Evolutionary conservation across 2,888 invertebrate genomes (phyloP).

Genomic region (Hoplodrina blanda): DNA sequence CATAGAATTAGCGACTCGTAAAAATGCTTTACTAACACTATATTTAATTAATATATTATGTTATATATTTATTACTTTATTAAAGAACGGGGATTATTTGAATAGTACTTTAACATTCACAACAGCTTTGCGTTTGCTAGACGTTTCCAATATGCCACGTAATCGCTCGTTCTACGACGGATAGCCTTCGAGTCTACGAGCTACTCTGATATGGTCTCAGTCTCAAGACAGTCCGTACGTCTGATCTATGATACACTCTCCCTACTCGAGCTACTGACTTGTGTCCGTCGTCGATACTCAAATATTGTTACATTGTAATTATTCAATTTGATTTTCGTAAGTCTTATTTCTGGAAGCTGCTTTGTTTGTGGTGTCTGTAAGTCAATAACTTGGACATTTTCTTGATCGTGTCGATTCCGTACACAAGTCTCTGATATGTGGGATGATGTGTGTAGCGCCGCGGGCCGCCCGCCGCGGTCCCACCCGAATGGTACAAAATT

Average conservation of each 20-base stretch:
- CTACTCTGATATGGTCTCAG: constrained; percentile 90
- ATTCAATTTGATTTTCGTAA: constrained; percentile 26
- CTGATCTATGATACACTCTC: constrained; percentile 88
- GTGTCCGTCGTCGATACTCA: constrained; percentile 79
- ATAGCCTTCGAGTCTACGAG: constrained; percentile 82
- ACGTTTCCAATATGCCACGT: constrained; percentile 71
- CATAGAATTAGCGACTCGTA: constrained; percentile 89
- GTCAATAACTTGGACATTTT: constrained; percentile 41
- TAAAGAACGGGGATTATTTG: constrained; percentile 84
- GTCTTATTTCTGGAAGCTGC: constrained; percentile 57
- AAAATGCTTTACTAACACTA: constrained; percentile 85
- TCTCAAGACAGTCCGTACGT: constrained; percentile 89
- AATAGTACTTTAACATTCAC: constrained; percentile 77
- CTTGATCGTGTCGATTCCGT: constrained; percentile 74
- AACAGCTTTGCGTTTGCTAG: constrained; percentile 73
- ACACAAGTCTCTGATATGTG: constrained; percentile 89
- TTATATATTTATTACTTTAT: constrained; percentile 80
- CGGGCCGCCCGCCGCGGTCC: constrained; percentile 80
- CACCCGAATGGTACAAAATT: constrained; percentile 83
- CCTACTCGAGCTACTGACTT: constrained; percentile 88
- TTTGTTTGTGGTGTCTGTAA: constrained; percentile 42
- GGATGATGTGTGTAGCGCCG: constrained; percentile 88
- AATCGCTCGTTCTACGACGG: constrained; percentile 89
- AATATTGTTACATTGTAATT: constrained; percentile 37
- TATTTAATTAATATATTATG: constrained; percentile 81